Evolutionary conservation across 2,113 vertebrate species (phyloP), one percentile per base, ranked within the genome.

Genomic region (Poeciliopsis retropinna): DNA sequence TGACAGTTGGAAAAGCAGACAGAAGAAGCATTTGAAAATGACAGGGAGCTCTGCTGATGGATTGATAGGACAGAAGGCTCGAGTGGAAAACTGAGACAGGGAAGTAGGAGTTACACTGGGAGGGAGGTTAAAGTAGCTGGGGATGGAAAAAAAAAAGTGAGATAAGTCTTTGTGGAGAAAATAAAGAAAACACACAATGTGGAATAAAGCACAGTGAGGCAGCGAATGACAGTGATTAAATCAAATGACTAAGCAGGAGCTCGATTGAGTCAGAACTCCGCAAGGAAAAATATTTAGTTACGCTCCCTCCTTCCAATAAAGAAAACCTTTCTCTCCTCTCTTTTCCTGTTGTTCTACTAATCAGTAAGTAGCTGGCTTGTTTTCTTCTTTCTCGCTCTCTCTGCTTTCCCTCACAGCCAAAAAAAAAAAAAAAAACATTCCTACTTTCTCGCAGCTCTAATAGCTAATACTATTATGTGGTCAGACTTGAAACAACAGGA

Each of bases 1-100:
- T 87, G 86, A 87, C 88, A 85, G 86, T 84, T 92, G 79, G 85
- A 81, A 87, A 90, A 91, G 88, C 74, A 85, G 85, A 78, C 82
- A 81, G 80, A 83, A 75, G 79, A 73, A 80, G 75, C 74, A 78
- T 39, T 83, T 84, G 60, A 83, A 84, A 76, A 69, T 88, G 86
- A 85, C 78, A 73, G 76, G 66, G 80, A 47, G 69, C 74, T 78
- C 72, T 64, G 65, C 51, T 85, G 88, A 88, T 81, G 79, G 81
- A 90, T 75, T 72, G 90, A 92, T 81, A 83, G 81, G 72, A 77
- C 39, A 80, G 84, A 86, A 25, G 28, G 80, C 51, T 64, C 62
- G 4, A 39, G 62, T 37, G 67, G 28, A 30, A 62, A 86, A 75
- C 66, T 39, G 27, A 64, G 74, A 70, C 5, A 12, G 70, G 11